Conservation (phyloP, 1,140 invertebrate species). For the Cylas formicarius region DNA sequence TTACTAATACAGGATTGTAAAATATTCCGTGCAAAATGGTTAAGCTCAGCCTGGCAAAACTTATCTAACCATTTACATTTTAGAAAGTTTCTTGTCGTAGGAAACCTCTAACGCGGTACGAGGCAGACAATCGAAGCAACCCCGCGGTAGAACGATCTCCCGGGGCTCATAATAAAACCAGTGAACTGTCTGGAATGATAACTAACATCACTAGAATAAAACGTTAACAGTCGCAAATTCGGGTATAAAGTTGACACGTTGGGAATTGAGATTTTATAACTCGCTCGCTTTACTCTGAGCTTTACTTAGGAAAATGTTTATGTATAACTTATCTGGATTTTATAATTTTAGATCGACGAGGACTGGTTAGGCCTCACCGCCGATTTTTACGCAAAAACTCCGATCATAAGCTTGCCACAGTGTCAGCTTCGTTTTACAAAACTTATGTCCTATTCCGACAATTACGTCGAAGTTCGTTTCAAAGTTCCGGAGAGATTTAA, state of each 20-base stretch:
- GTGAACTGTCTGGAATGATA: not conserved
- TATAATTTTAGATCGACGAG: constrained; percentile 29
- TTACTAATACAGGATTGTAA: too few relatives aligned
- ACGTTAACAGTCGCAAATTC: not conserved
- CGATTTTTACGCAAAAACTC: constrained; percentile 49
- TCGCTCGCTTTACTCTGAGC: not conserved
- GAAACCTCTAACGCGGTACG: too few relatives aligned
- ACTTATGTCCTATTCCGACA: constrained; percentile 18
- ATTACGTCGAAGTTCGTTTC: constrained; percentile 24
- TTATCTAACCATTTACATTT: too few relatives aligned
- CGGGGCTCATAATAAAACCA: too few relatives aligned
- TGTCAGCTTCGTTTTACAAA: constrained; percentile 56
- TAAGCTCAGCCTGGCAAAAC: too few relatives aligned
- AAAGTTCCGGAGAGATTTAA: constrained; percentile 23
- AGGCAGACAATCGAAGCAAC: too few relatives aligned
- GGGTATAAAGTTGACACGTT: not conserved
- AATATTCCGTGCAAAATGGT: too few relatives aligned
- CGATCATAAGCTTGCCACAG: constrained; percentile 54
- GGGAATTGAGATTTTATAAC: not conserved
- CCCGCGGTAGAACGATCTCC: too few relatives aligned
- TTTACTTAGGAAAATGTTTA: too few relatives aligned
- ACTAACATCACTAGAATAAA: not conserved
- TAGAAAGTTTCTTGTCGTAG: too few relatives aligned
- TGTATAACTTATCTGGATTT: too few relatives aligned
- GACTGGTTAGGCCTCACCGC: constrained; percentile 19